Base-by-base conservation (phyloP, 2,888 invertebrate genomes). In the Agrypnus murinus region DNA sequence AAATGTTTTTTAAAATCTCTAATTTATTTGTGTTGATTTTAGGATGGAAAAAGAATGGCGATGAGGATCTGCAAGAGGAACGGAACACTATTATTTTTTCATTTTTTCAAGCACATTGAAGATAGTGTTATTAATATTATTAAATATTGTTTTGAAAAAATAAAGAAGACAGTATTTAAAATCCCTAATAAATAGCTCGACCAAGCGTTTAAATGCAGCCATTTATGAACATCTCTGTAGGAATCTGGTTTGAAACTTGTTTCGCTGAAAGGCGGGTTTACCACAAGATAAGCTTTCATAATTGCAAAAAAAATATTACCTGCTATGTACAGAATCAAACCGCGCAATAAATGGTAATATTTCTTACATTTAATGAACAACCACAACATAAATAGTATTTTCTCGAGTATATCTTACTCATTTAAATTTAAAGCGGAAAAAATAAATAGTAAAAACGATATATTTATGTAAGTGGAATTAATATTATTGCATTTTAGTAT, bases 231-330 rank as follows among this genome's bases (percentile, higher is more conserved):
- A 48, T 53, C 50, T 55, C 53, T 17, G 58, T 50, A 65, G 65
- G 72, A 68, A 66, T 66, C 58, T 48, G 59, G 65, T 66, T 59
- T 59, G 36, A 46, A 58, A 66, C 65, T 59, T 12, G 65, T 66
- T 65, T 50, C 17, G 36, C 31, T 48, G 45, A 57, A 65, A 58
- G 58, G 59, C 65, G 58, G 65, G 46, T 25, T 55, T 58, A 31
- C 46, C 34, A 43, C 58, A 38, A 55, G 58, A 58, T 59, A 59
- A 58, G 58, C 59, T 25, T 53, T 36, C 46, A 36, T 43, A 58
- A 66, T 46, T 38, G 48, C 19, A 66, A 58, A 65, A 48, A 65
- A 55, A 36, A 17, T 36, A 50, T 19, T 50, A 15, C 55, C 17
- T 17, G 38, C 55, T 55, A 55, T 36, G 55, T 55, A 36, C 55